A percentile compares a stretch with the other conserved stretches of the same genome.
Conservation (phyloP, 2,888 invertebrate genomes). For the Leptopterna dolabrata region DNA sequence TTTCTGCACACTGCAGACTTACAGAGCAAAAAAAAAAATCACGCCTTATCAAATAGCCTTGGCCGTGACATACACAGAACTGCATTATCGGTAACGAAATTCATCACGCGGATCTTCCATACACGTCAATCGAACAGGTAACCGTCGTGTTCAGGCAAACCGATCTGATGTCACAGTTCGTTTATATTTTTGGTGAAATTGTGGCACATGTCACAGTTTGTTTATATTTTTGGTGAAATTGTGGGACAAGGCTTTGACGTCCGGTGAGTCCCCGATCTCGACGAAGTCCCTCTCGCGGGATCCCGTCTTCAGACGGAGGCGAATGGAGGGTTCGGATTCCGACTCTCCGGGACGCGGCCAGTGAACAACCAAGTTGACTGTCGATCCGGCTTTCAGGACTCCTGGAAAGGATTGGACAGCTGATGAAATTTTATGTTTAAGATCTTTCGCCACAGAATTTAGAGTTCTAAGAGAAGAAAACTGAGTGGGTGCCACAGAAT, state of each 20-base stretch:
- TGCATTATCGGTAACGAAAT: no score
- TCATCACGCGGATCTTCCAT: no score
- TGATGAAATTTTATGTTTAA: no score
- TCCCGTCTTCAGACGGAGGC: constrained; percentile 68
- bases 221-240: not conserved
- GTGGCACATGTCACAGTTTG: constrained; percentile 1
- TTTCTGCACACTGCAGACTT: no score
- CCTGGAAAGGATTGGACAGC: constrained; percentile 66
- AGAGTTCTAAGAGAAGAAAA: no score
- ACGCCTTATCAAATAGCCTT: no score
- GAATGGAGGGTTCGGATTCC: constrained; percentile 67
- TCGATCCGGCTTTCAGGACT: constrained; percentile 71
- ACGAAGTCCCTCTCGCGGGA: constrained; percentile 25
- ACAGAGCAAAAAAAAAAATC: no score
- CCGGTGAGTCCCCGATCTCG: constrained; percentile 38
- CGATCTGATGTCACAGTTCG: not conserved
- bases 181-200: not conserved
- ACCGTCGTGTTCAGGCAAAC: no score
- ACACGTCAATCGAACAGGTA: no score
- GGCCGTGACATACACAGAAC: no score
- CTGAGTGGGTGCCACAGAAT: no score
- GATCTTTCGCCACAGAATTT: no score
- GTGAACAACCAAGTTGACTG: constrained; percentile 69
- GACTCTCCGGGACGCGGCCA: constrained; percentile 68
- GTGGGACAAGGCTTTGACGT: not conserved